phyloP scores from a whole-genome alignment of 1,140 invertebrate species.

The Trialeurodes vaporariorum region DNA sequence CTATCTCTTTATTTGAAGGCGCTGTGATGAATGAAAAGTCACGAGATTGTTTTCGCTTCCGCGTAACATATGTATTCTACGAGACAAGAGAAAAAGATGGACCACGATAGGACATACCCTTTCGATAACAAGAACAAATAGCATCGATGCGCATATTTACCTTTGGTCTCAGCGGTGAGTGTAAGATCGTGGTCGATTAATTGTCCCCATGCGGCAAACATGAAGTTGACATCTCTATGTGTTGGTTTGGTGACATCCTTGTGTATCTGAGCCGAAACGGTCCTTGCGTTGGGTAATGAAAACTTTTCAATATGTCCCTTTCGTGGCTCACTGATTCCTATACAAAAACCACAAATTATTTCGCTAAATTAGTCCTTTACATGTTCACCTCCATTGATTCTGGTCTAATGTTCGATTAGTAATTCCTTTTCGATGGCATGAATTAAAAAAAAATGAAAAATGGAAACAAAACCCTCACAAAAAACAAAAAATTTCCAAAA shows the following conservation, averaged over 20 bases:
- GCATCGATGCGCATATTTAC: no score
- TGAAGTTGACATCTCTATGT: slow-evolving; percentile 38
- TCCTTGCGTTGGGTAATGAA: slow-evolving; percentile 37
- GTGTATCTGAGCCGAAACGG: slow-evolving; percentile 38
- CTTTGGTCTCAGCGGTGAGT: slow-evolving; percentile 40
- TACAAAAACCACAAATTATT: slow-evolving; percentile 7
- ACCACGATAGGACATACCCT: no score
- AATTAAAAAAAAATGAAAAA: no score
- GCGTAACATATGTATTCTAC: no score
- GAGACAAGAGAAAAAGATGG: no score
- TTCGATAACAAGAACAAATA: no score
- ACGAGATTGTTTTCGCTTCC: no score
- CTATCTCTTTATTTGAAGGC: no score
- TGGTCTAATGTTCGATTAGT: neutral
- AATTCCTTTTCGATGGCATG: no score
- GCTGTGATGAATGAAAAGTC: no score
- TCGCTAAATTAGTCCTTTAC: neutral
- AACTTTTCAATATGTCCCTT: slow-evolving; percentile 26
- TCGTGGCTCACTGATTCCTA: slow-evolving; percentile 28
- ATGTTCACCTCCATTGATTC: neutral
- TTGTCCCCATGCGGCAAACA: slow-evolving; percentile 42
- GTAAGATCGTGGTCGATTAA: slow-evolving; percentile 44
- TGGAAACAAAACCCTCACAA: no score
- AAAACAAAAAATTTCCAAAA: no score
- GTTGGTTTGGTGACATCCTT: slow-evolving; percentile 36